Evolutionary conservation across 2,113 vertebrate species (phyloP), one percentile per base, ranked within the genome.

Genomic region (Bujurquina vittata): DNA sequence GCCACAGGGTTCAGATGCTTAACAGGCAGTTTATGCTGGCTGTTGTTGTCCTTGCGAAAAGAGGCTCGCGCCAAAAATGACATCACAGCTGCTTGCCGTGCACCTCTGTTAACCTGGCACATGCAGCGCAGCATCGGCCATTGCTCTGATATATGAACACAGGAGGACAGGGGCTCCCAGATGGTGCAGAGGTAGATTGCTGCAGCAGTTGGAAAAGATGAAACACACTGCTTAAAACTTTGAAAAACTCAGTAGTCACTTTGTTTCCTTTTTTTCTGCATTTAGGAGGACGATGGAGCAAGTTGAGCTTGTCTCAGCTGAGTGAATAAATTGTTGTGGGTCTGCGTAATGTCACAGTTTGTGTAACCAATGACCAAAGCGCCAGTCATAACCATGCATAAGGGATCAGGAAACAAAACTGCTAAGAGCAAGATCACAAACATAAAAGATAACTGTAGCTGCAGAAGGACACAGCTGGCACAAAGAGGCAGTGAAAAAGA

Each of bases 71-170:
- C 63, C 65, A 72, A 72, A 52, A 72, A 72, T 72, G 65, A 72
- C 65, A 72, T 72, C 26, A 72, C 65, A 72, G 31, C 10, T 72
- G 43, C 65, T 29, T 69, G 65, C 20, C 26, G 26, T 72, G 43
- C 65, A 52, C 65, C 65, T 72, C 65, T 72, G 23, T 72, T 69
- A 69, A 69, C 63, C 40, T 49, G 43, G 40, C 43, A 49, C 46
- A 72, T 52, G 65, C 46, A 72, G 65, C 2, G 26, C 26, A 72
- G 43, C 67, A 31, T 54, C 17, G 0, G 46, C 26, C 20, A 52
- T 72, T 69, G 43, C 65, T 20, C 4, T 18, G 49, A 18, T 52
- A 52, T 4, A 31, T 0, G 26, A 69, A 17, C 40, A 6, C 15
- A 2, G 40, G 40, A 69, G 63, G 40, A 49, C 9, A 69, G 40